Conservation (phyloP, 1,140 invertebrate genomes). For the Drosophila rhopaloa region DNA sequence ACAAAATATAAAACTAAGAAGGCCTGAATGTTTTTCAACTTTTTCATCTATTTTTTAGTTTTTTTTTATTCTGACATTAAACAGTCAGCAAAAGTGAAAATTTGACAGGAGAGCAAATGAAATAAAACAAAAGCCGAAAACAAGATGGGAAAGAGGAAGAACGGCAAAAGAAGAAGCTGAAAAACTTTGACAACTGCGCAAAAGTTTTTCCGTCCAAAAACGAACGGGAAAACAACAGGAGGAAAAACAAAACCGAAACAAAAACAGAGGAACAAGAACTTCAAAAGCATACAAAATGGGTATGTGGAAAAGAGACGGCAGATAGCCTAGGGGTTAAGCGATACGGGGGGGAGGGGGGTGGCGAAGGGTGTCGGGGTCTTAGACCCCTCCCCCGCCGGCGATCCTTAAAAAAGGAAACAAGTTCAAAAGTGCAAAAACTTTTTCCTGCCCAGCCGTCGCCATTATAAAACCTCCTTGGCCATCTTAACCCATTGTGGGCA, state of each 20-base stretch:
- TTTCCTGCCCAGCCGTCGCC: slow-evolving; percentile 41
- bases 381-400: neutral
- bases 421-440: slow-evolving; percentile 74
- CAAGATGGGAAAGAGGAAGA: slow-evolving; percentile 6
- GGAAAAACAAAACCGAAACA: slow-evolving; percentile 53
- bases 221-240: slow-evolving; percentile 18
- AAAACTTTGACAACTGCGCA: slow-evolving; percentile 77
- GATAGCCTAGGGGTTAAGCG: neutral
- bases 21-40: neutral
- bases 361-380: neutral
- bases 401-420: slow-evolving; percentile 52
- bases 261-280: slow-evolving; percentile 58
- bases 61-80: slow-evolving; percentile 53
- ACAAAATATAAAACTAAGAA: neutral
- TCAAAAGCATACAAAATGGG: slow-evolving; percentile 70
- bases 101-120: slow-evolving; percentile 73
- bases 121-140: slow-evolving; percentile 66
- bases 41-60: slow-evolving; percentile 1
- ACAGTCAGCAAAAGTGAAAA: slow-evolving; percentile 78
- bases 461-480: slow-evolving; percentile 30
- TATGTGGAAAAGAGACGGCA: slow-evolving; percentile 33
- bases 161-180: slow-evolving; percentile 26
- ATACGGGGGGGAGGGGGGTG: neutral
- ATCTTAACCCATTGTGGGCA: slow-evolving; percentile 30
- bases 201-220: slow-evolving; percentile 58